These are phyloP conservation scores for Mormyrus hasselquistii DNA, from an alignment of 2,797 vertebrate genomes.

Conservation along the genomic window DNA sequence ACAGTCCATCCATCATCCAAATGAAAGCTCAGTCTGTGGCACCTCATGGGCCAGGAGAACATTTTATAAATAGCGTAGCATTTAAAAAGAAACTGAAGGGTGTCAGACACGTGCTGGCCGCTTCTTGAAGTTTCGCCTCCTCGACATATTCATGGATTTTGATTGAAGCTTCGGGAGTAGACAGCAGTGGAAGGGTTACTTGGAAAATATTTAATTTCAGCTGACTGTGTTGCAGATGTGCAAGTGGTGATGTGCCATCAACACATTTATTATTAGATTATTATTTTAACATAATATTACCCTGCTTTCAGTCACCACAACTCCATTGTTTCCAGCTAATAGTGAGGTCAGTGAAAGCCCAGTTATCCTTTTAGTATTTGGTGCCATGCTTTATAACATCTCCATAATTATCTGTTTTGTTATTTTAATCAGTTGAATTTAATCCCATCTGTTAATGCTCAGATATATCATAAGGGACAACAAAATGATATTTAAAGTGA, in stretches of 20 bases:
- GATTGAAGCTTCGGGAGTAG: constrained; percentile 54
- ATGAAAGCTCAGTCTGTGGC: constrained; percentile 62
- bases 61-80: constrained; percentile 63
- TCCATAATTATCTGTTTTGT: neutral
- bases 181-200: constrained; percentile 41
- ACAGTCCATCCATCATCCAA: constrained; percentile 80
- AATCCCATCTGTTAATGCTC: neutral
- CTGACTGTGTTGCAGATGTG: constrained; percentile 2
- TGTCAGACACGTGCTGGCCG: constrained; percentile 58
- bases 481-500: neutral
- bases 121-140: constrained; percentile 43
- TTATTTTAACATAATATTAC: neutral
- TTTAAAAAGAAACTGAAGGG: constrained; percentile 62
- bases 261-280: neutral
- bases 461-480: neutral
- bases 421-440: neutral
- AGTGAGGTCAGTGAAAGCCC: neutral
- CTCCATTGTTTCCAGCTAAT: neutral
- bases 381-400: neutral
- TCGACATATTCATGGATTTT: constrained; percentile 38
- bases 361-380: neutral
- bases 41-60: constrained; percentile 65
- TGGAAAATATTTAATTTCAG: constrained; percentile 30
- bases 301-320: neutral
- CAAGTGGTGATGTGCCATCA: neutral